Evolutionary conservation across 2,888 invertebrate species (phyloP), one percentile per base, ranked within the genome.

Genomic region (Cataglyphis altisquamis): DNA sequence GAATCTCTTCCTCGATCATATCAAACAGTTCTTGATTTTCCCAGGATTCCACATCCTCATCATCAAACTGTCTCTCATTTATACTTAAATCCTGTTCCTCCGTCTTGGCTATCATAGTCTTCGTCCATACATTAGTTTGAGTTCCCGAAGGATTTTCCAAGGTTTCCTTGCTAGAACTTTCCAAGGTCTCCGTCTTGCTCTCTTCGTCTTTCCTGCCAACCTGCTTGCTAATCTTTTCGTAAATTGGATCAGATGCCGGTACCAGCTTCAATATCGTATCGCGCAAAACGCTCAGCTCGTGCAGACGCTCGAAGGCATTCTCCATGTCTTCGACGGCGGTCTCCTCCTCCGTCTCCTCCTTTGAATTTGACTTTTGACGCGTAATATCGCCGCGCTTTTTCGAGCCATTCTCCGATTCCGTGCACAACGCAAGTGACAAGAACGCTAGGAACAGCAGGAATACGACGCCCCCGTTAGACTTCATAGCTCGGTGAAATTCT

Each of bases 1-100:
- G 96, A 67, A 96, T 92, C 41, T 96, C 94, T 57, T 96, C 96
- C 0, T 95, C 94, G 68, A 95, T 94, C 66, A 95, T 95, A 39
- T 95, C 87, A 0, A 87, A 83, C 9, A 84, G 85, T 9, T 88
- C 90, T 4, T 91, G 90, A 21, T 89, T 89, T 0, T 74, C 87
- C 90, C 91, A 90, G 0, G 63, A 64, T 4, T 91, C 91, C 12
- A 85, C 78, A 18, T 89, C 87, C 15, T 91, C 92, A 0, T 91
- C 89, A 6, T 85, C 83, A 6, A 85, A 60, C 9, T 83, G 55
- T 39, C 89, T 90, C 29, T 86, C 73, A 63, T 84, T 88, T 12
- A 78, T 66, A 18, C 89, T 89, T 10, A 89, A 48, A 48, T 91
- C 91, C 0, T 80, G 73, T 18, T 91, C 88, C 63, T 92, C 92